Base-by-base conservation (phyloP, 1,140 invertebrate species). In the Drosophila carrolli region DNA sequence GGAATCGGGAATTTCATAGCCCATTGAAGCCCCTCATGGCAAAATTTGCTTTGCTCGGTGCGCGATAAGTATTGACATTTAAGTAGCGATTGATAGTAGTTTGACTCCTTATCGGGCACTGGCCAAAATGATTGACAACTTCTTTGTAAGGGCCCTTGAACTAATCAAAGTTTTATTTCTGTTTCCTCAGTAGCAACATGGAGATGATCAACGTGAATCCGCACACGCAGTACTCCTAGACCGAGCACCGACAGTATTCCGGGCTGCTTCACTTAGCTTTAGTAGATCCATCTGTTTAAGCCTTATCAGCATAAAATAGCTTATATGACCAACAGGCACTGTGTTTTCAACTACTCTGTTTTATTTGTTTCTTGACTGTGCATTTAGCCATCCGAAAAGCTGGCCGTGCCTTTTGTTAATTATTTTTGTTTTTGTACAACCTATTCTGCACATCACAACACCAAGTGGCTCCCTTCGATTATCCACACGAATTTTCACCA, bases 141-240 rank as follows among this genome's bases (percentile, higher is more conserved):
- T 1, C 9, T 50, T 7, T 13, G 13, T 8, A 7, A 14, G 40
- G 11, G 38, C 37, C 9, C 38, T 71, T 16, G 35, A 66, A 66
- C 63, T 67, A 50, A 67, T 66, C 63, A 6, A 40, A 11, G 43
- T 29, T 14, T 65, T 40, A 11, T 66, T 55, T 76, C 38, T 53
- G 14, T 60, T 70, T 82, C 91, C 91, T 90, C 53, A 76, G 75
- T 93, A 96, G 96, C 90, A 96, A 95, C 61, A 95, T 95, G 73
- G 96, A 96, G 92, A 96, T 96, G 95, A 96, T 96, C 72, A 96
- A 96, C 92, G 96, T 97, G 13, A 96, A 95, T 90, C 95, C 95
- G 35, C 94, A 95, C 58, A 96, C 96, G 32, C 94, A 95, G 13
- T 96, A 96, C 89, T 94, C 94, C 70, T 94, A 94, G 93, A 55